Base-by-base conservation (phyloP, 2,888 invertebrate genomes). In the Dichetophora obliterata region DNA sequence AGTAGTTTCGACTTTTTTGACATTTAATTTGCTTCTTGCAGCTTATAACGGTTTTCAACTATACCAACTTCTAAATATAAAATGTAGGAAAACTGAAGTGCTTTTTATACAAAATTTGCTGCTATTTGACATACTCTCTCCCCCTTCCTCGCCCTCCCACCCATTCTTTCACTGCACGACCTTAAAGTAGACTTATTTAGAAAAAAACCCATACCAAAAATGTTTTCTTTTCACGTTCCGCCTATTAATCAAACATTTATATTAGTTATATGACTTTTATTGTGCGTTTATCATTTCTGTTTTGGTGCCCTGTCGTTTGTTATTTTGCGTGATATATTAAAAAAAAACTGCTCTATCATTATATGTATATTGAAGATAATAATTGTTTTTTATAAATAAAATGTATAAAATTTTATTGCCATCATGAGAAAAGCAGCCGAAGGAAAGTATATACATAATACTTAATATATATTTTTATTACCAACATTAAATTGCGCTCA, bases 351-450 rank as follows among this genome's bases (percentile, higher is more conserved):
- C 31, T 68, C 48, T 50, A 68, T 50, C 68, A 24, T 43, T 19
- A 59, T 19, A 34, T 57, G 19, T 57, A 34, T 57, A 34, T 57
- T 59, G 22, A 37, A 71, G 71, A 71, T 71, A 59, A 59, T 71
- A 57, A 71, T 71, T 71, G 59, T 71, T 57, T 71, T 71, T 57
- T 57, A 57, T 57, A 6, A 71, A 57, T 57, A 57, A 71, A 57
- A 71, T 71, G 71, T 71, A 71, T 71, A 57, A 71, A 71, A 71
- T 71, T 71, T 71, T 71, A 71, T 71, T 57, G 71, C 57, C 57
- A 24, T n/a, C 63, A 63, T 63, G 14, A 59, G 8, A 59, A 24
- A 59, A 24, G 3, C 11, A 59, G 24, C 9, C 57, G 4, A 68
- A 9, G 27, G 5, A 68, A 48, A 48, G 22, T 5, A 50, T 48